A percentile compares a stretch with the other conserved stretches of the same genome.
Conservation (phyloP, 2,888 invertebrate genomes). For the Spodoptera exigua region DNA sequence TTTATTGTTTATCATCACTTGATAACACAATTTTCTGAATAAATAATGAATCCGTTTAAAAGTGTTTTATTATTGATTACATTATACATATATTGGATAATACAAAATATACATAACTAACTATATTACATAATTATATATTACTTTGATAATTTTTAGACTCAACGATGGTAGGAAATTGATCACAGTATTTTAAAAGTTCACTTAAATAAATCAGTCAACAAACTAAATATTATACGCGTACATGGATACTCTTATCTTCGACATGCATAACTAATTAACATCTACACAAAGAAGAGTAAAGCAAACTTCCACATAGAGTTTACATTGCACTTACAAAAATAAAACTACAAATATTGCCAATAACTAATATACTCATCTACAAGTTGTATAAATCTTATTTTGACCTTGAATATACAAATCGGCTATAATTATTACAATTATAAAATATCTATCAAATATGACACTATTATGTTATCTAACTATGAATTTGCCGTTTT, state of each 20-base stretch:
- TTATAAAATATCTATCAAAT: no score
- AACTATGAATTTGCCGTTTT: no score
- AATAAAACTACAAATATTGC: slow-evolving; percentile 6
- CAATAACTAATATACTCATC: no score
- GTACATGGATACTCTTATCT: no score
- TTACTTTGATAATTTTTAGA: slow-evolving; percentile 26
- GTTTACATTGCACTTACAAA: background rate
- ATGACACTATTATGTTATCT: no score
- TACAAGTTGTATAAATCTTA: no score
- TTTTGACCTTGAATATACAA: no score
- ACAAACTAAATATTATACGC: slow-evolving; percentile 28
- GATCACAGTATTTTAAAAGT: slow-evolving; percentile 42
- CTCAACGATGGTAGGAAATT: slow-evolving; percentile 28
- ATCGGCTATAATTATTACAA: no score
- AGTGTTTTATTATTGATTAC: slow-evolving; percentile 55
- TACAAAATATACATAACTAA: slow-evolving; percentile 32
- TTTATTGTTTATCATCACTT: slow-evolving; percentile 87
- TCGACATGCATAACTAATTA: slow-evolving; percentile 34
- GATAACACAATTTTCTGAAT: slow-evolving; percentile 88
- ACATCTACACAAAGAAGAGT: background rate
- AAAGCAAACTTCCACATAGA: background rate
- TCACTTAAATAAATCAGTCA: slow-evolving; percentile 33
- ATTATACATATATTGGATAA: slow-evolving; percentile 24
- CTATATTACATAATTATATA: slow-evolving; percentile 29
- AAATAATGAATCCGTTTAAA: slow-evolving; percentile 78